A percentile compares a stretch with the other conserved stretches of the same genome.
Conservation (phyloP, 2,888 invertebrate genomes). For the Mayetiola destructor region DNA sequence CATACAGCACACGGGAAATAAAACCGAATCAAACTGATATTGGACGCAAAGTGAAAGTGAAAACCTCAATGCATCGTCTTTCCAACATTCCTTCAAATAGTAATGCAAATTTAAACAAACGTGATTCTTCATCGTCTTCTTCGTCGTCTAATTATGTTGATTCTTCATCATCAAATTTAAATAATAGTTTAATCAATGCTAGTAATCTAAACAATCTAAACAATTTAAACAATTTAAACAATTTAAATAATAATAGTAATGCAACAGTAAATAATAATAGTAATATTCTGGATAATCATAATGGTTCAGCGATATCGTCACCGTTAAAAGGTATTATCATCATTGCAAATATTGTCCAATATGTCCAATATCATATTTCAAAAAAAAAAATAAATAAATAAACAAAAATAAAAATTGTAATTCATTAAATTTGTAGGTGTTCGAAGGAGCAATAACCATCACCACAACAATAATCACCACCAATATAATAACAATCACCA, state of each 20-base stretch:
- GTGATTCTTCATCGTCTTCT: constrained; percentile 18
- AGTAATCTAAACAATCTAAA: too few relatives aligned
- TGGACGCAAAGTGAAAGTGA: constrained; percentile 73
- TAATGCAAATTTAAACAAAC: constrained; percentile 22
- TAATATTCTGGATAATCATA: constrained; percentile 15
- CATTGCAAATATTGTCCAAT: too few relatives aligned
- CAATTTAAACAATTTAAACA: too few relatives aligned
- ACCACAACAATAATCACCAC: constrained; percentile 13
- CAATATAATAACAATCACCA: constrained; percentile 14
- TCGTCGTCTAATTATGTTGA: constrained; percentile 11
- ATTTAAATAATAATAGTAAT: too few relatives aligned
- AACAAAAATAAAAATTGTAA: too few relatives aligned
- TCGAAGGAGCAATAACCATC: constrained; percentile 11
- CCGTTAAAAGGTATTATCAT: constrained; percentile 9
- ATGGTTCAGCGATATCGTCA: constrained; percentile 23
- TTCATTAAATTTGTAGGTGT: not conserved
- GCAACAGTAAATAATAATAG: constrained; percentile 14
- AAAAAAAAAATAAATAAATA: constrained; percentile 21
- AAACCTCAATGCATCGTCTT: constrained; percentile 33
- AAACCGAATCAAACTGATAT: constrained; percentile 83
- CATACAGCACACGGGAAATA: constrained; percentile 73
- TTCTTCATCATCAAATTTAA: constrained; percentile 14
- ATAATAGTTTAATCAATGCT: too few relatives aligned
- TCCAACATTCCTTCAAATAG: constrained; percentile 26
- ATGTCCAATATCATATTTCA: too few relatives aligned